These are phyloP conservation scores for Tachuris rubrigastra DNA, from an alignment of 2,113 vertebrate genomes.

Conservation along the genomic window DNA sequence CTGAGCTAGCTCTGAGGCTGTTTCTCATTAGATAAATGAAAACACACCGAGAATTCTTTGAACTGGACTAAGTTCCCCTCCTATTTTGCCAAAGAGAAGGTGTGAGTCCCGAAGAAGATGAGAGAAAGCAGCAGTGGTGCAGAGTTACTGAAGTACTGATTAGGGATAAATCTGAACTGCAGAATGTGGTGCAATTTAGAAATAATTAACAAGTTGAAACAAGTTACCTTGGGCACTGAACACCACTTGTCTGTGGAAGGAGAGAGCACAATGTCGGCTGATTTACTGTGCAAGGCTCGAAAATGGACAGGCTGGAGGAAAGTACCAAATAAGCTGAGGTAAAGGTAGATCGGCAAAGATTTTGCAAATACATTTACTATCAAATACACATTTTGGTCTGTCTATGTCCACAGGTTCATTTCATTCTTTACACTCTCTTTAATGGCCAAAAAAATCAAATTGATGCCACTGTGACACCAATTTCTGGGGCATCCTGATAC, in stretches of 20 bases:
- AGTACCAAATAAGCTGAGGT: neutral
- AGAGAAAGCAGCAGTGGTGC: neutral
- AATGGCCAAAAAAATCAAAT: neutral
- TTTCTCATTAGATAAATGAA: neutral
- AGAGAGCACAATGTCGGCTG: rapidly evolving
- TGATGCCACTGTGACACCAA: neutral
- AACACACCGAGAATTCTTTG: neutral
- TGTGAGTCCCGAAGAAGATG: neutral
- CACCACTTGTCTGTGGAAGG: neutral
- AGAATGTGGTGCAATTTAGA: neutral
- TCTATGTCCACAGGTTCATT: neutral
- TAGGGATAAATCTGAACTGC: neutral
- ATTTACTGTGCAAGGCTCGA: neutral
- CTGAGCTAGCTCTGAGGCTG: neutral
- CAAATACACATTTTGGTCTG: neutral
- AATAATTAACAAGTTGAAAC: neutral
- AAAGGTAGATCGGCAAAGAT: neutral
- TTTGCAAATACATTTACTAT: neutral
- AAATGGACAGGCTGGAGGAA: neutral
- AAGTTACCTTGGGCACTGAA: neutral
- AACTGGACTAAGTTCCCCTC: neutral
- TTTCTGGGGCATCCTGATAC: neutral
- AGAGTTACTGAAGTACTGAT: neutral
- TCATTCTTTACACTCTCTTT: neutral
- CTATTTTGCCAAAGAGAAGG: neutral